Base-by-base conservation (phyloP, 1,140 invertebrate genomes). In the Liolophura sinensis region DNA sequence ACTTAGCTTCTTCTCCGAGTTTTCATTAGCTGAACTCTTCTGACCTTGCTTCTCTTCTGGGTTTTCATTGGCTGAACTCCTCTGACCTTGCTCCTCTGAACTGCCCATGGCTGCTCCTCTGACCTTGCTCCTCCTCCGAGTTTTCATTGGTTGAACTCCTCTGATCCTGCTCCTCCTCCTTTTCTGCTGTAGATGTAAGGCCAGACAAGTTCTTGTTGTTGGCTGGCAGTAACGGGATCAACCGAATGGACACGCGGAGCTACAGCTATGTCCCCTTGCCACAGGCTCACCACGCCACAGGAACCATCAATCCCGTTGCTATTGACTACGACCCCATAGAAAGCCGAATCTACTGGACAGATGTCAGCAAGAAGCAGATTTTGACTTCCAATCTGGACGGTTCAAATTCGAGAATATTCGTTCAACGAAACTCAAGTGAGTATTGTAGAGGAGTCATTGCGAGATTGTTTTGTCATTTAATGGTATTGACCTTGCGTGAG, bases 321-420 rank as follows among this genome's bases (percentile, higher is more conserved):
- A 91, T 97, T 9, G 95, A 96, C 79, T 97, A 93, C 84, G 94
- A 97, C 86, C 91, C 92, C 0, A 88, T 93, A 16, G 90, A 91
- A 46, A 89, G 90, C 64, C 88, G 89, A 67, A 88, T 95, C 46
- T 98, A 95, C 80, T 96, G 93, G 91, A 94, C 93, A 65, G 96
- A 98, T 84, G 92, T 96, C 16, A 89, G 88, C 0, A 88, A 90
- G 64, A 89, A 89, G 70, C 87, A 88, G 20, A 95, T 96, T 48
- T 88, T 91, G 67, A 89, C 89, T 68, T 86, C 90, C 3, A 87
- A 87, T 4, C 91, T 93, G 75, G 90, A 94, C 83, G 93, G 93
- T 54, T 88, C 89, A n/a, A 85, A 88, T 91, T 89, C 82, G 87
- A 18, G n/a, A n/a, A 24, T 22, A 7, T 18, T 18, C 4, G n/a